Evolutionary conservation across 2,797 vertebrate species (phyloP), one percentile per base, ranked within the genome.

Genomic region (Sorex maritimensis): DNA sequence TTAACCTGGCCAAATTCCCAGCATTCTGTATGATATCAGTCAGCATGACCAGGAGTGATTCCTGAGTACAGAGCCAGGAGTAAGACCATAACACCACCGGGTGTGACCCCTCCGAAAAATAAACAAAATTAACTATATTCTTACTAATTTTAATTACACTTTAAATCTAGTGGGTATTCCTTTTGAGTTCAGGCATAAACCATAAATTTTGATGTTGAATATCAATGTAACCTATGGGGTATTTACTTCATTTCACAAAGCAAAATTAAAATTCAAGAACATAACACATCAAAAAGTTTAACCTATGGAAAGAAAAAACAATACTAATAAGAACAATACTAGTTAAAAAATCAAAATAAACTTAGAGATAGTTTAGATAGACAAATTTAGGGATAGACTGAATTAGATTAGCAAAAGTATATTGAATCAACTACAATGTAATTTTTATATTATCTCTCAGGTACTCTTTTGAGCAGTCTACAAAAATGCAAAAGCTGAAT

Each of bases 191-290:
- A 90, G 10, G 5, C 34, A n/a, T 52, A 23, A 46, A 58, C 6
- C 19, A n/a, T 87, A 90, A 69, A 61, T 77, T 52, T 68, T 72
- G 24, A 74, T 21, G 15, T 0, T 89, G 55, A 68, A 23, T 41
- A 87, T 5, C 81, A 80, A 88, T 75, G 6, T 78, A 77, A 91
- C 10, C 8, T 30, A 49, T 52, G 49, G 67, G 58, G 23, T 30
- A 67, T 2, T 93, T 71, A 52, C 49, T 52, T 52, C 58, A 58
- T 14, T 87, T 12, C 15, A 61, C 19, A 71, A 1, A 28, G 15
- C 6, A 80, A 86, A 88, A 65, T 49, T 73, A 86, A 85, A 86
- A 69, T 30, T 65, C 12, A 91, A 86, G 41, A 34, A 26, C 41
- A 5, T 81, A n/a, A 28, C 65, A 86, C 38, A 38, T 55, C 61